phyloP scores from a whole-genome alignment of 2,113 vertebrate species.

The Thamnophis sirtalis region DNA sequence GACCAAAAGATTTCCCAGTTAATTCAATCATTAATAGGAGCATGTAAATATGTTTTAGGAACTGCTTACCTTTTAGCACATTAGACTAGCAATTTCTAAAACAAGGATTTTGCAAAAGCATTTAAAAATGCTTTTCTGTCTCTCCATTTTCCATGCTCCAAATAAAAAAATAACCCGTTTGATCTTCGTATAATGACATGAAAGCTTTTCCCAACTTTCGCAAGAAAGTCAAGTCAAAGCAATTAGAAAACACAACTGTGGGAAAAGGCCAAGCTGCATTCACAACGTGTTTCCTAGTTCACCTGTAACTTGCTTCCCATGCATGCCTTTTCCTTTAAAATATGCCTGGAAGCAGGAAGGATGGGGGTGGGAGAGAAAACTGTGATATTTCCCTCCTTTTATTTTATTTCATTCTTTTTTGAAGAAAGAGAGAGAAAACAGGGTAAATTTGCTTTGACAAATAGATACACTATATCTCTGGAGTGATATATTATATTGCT shows the following conservation, averaged over 20 bases:
- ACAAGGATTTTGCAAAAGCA: slow-evolving; percentile 54
- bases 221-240: slow-evolving; percentile 71
- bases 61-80: slow-evolving; percentile 25
- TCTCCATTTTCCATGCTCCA: slow-evolving; percentile 52
- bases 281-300: slow-evolving; percentile 19
- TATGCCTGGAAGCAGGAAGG: neutral
- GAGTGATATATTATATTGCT: slow-evolving; percentile 54
- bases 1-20: slow-evolving; percentile 31
- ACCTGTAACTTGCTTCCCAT: slow-evolving; percentile 51
- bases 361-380: neutral
- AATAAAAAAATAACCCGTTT: slow-evolving; percentile 53
- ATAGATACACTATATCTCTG: slow-evolving; percentile 59
- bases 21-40: slow-evolving; percentile 2
- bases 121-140: slow-evolving; percentile 51
- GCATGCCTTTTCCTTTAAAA: slow-evolving; percentile 58
- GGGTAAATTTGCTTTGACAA: slow-evolving; percentile 58
- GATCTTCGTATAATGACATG: slow-evolving; percentile 67
- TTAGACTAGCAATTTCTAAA: slow-evolving; percentile 32
- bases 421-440: neutral
- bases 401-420: slow-evolving; percentile 7
- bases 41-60: slow-evolving; percentile 33
- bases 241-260: slow-evolving; percentile 64
- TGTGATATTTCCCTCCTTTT: neutral
- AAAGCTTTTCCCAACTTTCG: slow-evolving; percentile 68
- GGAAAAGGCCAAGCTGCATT: slow-evolving; percentile 56